A percentile compares a stretch with the other conserved stretches of the same genome.
Evolutionary conservation across 2,888 invertebrate species (phyloP).

Genomic region (Odontothrips loti): DNA sequence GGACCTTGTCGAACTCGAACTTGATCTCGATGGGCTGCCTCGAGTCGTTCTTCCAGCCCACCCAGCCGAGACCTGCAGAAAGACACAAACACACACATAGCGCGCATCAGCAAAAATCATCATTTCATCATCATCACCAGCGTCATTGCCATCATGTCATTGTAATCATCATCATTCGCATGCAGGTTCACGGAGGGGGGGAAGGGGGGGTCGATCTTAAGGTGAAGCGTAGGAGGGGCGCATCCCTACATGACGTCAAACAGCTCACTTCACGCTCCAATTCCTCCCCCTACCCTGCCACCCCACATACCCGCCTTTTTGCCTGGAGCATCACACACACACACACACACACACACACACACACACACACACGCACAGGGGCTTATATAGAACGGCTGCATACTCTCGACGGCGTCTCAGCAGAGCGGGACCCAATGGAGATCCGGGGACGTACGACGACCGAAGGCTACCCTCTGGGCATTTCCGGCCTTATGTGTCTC

Average conservation of each 20-base stretch:
- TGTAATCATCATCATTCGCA: no score
- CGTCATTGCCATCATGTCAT: no score
- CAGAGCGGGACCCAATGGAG: no score
- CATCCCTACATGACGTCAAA: constrained; percentile 31
- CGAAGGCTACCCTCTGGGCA: not conserved
- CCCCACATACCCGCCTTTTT: not conserved
- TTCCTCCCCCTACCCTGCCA: constrained; percentile 21
- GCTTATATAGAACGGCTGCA: no score
- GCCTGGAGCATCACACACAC: not conserved
- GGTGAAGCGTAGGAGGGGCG: not conserved
- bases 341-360: not conserved
- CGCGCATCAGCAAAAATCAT: constrained; percentile 28
- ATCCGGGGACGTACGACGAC: not conserved
- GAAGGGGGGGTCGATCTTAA: not conserved
- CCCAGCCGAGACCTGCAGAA: constrained; percentile 70
- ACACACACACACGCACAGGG: no score
- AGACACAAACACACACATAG: constrained; percentile 22
- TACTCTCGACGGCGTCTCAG: no score
- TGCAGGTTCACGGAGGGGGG: no score
- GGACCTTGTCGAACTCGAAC: constrained; percentile 80
- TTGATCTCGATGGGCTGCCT: constrained; percentile 61
- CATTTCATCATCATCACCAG: constrained; percentile 16
- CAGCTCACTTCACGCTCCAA: constrained; percentile 37
- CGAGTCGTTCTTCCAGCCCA: constrained; percentile 84
- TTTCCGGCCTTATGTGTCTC: not conserved